Evolutionary conservation across 2,113 vertebrate genomes (phyloP).

Genomic region (Psittacara wagleri): DNA sequence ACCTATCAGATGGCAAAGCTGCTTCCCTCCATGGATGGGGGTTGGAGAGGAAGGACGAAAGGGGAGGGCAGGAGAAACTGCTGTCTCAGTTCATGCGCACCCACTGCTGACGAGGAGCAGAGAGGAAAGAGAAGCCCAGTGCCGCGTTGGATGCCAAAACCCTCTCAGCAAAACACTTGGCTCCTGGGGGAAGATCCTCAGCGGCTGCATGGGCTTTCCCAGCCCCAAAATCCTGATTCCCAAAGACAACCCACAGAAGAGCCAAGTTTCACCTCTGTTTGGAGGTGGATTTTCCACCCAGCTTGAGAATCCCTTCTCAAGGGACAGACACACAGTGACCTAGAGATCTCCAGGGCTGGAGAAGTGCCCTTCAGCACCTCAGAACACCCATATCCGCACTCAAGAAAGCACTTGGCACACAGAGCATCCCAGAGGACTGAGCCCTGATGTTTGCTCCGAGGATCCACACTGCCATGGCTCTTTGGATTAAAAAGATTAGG

Average conservation of each 20-base stretch:
- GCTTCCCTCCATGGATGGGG: background rate
- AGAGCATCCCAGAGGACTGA: background rate
- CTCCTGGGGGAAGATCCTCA: background rate
- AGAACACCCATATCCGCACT: background rate
- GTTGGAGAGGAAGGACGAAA: background rate
- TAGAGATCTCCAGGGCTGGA: background rate
- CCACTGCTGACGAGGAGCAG: background rate
- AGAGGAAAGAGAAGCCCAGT: accelerated
- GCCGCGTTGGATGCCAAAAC: background rate
- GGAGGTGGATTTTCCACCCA: background rate
- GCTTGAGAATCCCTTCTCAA: background rate
- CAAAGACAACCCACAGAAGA: background rate
- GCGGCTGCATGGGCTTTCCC: background rate
- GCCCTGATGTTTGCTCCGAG: accelerated
- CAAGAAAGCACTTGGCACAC: background rate
- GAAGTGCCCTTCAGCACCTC: background rate
- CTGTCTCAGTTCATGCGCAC: background rate
- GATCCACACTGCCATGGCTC: background rate
- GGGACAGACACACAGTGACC: background rate
- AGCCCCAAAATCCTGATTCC: background rate
- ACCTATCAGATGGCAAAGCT: background rate
- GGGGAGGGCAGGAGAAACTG: background rate
- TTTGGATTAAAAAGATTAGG: background rate
- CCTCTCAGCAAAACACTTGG: background rate
- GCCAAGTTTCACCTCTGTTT: background rate